phyloP scores from a whole-genome alignment of 2,888 invertebrate species.

The Dasysyrphus albostriatus region DNA sequence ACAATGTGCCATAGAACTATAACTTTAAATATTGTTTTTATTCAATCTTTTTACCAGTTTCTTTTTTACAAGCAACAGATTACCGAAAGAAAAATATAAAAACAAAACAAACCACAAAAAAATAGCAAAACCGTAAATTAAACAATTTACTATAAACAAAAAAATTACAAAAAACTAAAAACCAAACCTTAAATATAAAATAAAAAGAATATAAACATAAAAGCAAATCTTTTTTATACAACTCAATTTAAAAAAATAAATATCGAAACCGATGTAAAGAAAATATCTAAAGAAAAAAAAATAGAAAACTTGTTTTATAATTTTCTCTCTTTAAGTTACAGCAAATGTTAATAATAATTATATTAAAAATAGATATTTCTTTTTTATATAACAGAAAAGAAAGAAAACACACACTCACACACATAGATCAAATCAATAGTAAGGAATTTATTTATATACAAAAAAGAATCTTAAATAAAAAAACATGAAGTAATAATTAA shows the following conservation, averaged over 20 bases:
- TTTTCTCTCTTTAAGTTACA: conserved; percentile 65
- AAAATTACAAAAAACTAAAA: conserved; percentile 47
- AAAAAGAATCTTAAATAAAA: conserved; percentile 61
- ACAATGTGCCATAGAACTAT: conserved; percentile 76
- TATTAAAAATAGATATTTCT: conserved; percentile 45
- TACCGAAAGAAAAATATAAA: conserved; percentile 59
- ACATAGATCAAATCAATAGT: conserved; percentile 76
- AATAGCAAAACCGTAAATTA: conserved; percentile 73
- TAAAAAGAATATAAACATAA: conserved; percentile 20
- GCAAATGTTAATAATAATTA: conserved; percentile 68
- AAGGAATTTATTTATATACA: conserved; percentile 76
- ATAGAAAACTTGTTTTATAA: conserved; percentile 64
- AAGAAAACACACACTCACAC: conserved; percentile 43
- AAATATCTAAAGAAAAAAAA: conserved; percentile 40
- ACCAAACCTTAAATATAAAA: conserved; percentile 30
- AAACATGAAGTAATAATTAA: conserved; percentile 21
- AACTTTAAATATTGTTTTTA: conserved; percentile 76
- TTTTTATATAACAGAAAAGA: conserved; percentile 43
- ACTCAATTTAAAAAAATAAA: conserved; percentile 38
- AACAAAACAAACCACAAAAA: conserved; percentile 74
- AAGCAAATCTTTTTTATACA: conserved; percentile 72
- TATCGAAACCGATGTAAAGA: conserved; percentile 53
- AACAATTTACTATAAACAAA: conserved; percentile 62
- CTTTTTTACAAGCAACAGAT: conserved; percentile 76
- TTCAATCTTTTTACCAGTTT: conserved; percentile 74